Evolutionary conservation across 2,113 vertebrate genomes (phyloP).

Genomic region (Thryonomys swinderianus): DNA sequence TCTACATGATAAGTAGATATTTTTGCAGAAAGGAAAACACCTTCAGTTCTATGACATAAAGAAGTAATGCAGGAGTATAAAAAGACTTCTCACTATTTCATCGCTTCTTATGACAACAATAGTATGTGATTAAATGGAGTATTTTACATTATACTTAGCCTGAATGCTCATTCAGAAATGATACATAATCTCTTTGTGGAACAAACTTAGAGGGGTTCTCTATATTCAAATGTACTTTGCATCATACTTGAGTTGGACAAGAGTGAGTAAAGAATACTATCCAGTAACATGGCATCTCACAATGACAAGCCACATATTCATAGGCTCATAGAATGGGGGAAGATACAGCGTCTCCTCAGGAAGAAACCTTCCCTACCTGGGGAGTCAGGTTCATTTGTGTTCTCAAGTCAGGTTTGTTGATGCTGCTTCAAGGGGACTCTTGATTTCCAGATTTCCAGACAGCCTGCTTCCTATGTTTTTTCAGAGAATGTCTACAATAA

Average conservation of each 20-base stretch:
- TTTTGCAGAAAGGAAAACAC: constrained; percentile 21
- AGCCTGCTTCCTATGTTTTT: neutral
- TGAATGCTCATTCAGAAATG: neutral
- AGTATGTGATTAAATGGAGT: neutral
- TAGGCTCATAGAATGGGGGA: neutral
- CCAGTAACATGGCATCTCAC: neutral
- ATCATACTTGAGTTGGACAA: neutral
- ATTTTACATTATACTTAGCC: neutral
- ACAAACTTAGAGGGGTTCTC: neutral
- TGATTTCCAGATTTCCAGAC: neutral
- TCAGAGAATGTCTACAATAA: neutral
- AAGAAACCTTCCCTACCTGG: neutral
- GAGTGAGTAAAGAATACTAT: neutral
- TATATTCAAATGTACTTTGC: neutral
- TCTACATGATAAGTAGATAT: neutral
- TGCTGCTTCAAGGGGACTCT: neutral
- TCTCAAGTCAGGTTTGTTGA: neutral
- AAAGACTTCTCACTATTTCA: neutral
- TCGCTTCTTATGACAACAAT: neutral
- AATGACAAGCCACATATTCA: neutral
- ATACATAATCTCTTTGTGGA: neutral
- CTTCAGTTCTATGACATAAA: too few relatives aligned
- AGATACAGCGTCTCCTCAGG: neutral
- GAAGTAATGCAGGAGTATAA: neutral
- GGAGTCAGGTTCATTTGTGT: neutral